Percentiles rank a stretch among this genome's conserved stretches.
Conservation (phyloP, 2,888 invertebrate species). For the Hemicrepidius hirtus region DNA sequence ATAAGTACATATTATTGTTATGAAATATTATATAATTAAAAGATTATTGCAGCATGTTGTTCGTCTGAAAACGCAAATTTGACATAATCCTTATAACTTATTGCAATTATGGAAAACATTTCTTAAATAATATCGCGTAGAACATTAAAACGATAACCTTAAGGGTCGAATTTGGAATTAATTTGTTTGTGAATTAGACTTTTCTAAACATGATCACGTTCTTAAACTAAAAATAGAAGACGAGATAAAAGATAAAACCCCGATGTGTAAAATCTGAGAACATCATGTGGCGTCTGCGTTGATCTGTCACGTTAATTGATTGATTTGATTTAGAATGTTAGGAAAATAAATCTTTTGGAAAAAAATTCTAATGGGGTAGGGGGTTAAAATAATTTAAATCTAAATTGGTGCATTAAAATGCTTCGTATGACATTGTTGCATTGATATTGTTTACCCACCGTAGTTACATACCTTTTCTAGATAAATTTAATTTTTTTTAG, state of each 20-base stretch:
- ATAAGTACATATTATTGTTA: too few relatives aligned
- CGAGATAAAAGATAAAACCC: neutral
- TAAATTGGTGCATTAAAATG: slow-evolving; percentile 28
- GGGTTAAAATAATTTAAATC: too few relatives aligned
- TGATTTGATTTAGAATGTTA: too few relatives aligned
- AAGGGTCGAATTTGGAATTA: neutral
- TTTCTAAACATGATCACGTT: slow-evolving; percentile 7
- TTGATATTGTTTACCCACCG: slow-evolving; percentile 40
- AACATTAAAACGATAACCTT: slow-evolving; percentile 9
- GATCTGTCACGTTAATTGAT: too few relatives aligned
- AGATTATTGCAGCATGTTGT: slow-evolving; percentile 3
- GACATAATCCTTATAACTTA: neutral
- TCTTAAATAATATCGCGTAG: neutral
- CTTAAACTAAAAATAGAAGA: neutral
- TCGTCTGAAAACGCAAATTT: neutral
- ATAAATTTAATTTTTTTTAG: slow-evolving; percentile 26
- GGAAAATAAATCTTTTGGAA: too few relatives aligned
- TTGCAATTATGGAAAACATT: slow-evolving; percentile 15
- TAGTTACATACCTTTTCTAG: slow-evolving; percentile 27
- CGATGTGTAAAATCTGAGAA: neutral
- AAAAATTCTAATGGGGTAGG: too few relatives aligned
- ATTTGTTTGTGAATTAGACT: slow-evolving; percentile 25
- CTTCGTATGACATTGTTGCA: slow-evolving; percentile 27
- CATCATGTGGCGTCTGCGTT: too few relatives aligned
- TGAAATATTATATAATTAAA: neutral